Percentiles rank a stretch among this genome's conserved stretches.
Conservation (phyloP, 2,113 vertebrate genomes). For the Malurus alboscapulatus region DNA sequence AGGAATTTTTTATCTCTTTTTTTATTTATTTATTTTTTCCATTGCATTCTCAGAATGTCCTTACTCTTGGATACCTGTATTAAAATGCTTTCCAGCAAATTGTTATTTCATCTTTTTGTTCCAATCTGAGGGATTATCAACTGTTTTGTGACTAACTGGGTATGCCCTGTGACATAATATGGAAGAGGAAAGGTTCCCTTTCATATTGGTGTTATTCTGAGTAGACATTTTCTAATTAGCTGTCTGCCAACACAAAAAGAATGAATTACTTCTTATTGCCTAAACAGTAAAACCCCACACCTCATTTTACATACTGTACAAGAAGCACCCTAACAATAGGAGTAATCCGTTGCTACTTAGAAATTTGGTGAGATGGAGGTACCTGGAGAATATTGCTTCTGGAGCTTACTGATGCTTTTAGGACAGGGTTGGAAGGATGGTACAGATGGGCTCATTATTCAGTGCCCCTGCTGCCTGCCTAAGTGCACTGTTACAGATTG, state of each 20-base stretch:
- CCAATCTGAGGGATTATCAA: not conserved
- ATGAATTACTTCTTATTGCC: not conserved
- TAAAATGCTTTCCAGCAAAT: not conserved
- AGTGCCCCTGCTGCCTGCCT: slow-evolving; percentile 44
- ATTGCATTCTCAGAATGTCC: not conserved
- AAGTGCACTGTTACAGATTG: slow-evolving; percentile 52
- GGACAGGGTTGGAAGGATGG: not conserved
- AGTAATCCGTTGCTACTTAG: not conserved
- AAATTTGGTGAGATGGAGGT: not conserved
- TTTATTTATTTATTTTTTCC: not conserved
- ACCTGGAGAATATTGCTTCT: not conserved
- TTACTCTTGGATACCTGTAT: not conserved
- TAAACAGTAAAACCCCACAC: not conserved
- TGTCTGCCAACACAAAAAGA: not conserved
- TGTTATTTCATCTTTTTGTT: not conserved
- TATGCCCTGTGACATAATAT: not conserved
- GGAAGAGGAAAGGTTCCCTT: not conserved
- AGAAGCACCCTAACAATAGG: not conserved
- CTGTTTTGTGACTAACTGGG: not conserved
- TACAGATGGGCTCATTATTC: slow-evolving; percentile 52
- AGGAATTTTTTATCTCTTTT: not conserved
- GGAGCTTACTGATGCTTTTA: slow-evolving; percentile 3
- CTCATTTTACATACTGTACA: not conserved
- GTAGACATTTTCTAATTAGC: not conserved
- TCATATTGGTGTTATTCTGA: not conserved